These are phyloP conservation scores for Sinocyclocheilus maitianheensis DNA, from an alignment of 2,113 vertebrate genomes.

Conservation along the genomic window DNA sequence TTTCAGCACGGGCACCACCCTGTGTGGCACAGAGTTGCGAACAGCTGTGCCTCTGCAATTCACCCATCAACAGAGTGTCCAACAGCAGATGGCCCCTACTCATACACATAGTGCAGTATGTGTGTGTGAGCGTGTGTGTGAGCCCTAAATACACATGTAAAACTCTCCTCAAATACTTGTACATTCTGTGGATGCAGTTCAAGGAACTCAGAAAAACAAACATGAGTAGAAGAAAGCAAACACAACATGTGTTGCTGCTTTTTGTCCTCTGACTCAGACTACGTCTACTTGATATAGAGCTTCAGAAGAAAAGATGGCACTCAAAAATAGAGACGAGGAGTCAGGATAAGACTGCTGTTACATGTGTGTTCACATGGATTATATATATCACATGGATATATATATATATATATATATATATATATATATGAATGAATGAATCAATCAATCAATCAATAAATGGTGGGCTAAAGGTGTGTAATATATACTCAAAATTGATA, in stretches of 20 bases:
- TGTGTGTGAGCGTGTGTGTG: constrained; percentile 10
- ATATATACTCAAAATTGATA: too few species aligned
- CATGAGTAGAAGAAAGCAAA: neutral
- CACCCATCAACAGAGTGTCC: constrained; percentile 31
- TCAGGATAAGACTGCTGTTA: neutral
- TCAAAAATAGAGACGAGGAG: neutral
- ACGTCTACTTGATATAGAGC: neutral
- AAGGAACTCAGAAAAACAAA: constrained; percentile 25
- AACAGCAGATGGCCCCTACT: constrained; percentile 40
- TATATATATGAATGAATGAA: too few species aligned
- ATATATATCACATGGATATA: too few species aligned
- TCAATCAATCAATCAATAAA: too few species aligned
- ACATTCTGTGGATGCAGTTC: constrained; percentile 14
- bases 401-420: too few species aligned
- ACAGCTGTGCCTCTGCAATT: constrained; percentile 45
- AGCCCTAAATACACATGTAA: constrained; percentile 27
- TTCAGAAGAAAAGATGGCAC: neutral
- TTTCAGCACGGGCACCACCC: neutral
- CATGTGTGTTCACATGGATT: too few species aligned
- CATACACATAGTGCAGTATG: neutral
- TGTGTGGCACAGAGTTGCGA: constrained; percentile 22
- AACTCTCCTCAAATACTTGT: constrained; percentile 25
- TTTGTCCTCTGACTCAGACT: constrained; percentile 16
- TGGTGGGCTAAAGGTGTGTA: too few species aligned
- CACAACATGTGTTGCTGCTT: constrained; percentile 21